Base-by-base conservation (phyloP, 2,797 vertebrate genomes). In the Amblyopsis hoosieri region DNA sequence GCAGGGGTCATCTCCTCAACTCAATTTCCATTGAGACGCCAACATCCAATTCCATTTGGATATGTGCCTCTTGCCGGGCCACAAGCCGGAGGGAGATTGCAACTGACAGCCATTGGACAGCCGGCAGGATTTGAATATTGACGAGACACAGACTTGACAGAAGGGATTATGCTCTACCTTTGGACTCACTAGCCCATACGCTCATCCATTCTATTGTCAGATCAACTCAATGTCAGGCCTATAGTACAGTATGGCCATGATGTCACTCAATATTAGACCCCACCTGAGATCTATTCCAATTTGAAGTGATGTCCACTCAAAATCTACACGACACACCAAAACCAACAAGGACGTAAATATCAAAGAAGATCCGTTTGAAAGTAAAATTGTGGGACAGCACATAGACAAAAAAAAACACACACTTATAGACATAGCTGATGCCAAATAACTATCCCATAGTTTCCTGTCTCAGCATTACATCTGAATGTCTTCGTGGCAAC, bases 71-170 rank as follows among this genome's bases (percentile, higher is more conserved):
- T 71, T 12, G 76, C 76, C 13, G 72, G 78, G 80, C 85, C 76
- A 72, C 51, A 81, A 86, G 85, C 79, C 82, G 78, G 86, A 85
- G 88, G 80, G 77, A 89, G 82, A 91, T 91, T 90, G 86, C 86
- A 90, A 92, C 85, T 91, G 89, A 91, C 91, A 89, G 86, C 88
- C 89, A 88, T 89, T 89, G 88, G 89, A 90, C 89, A 87, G 87
- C 82, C 67, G 75, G 83, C 69, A 73, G 85, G 81, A 91, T 91
- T 89, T 91, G 90, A 91, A 90, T 91, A 91, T 90, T 91, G 90
- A 91, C 90, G 75, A 91, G 87, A 90, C 86, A 83, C 87, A 84
- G 82, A 88, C 85, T 90, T 91, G 90, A 91, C 89, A 91, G 89
- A 87, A 85, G 78, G 85, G 88, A 91, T 91, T 90, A 91, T 87